Conservation (phyloP, 2,888 invertebrate genomes). For the Tenthredo amoena region DNA sequence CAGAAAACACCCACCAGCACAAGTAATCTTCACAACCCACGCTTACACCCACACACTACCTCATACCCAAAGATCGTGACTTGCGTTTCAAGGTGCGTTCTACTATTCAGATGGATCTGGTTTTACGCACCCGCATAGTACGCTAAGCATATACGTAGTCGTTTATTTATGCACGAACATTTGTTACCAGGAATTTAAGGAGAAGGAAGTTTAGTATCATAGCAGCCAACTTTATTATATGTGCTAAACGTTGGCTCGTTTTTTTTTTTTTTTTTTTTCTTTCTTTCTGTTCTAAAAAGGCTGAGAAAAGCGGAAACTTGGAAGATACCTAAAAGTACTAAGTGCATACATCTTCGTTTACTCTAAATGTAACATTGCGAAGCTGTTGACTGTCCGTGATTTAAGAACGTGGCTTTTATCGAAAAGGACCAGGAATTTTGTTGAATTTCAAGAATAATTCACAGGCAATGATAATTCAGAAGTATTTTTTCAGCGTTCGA, state of each 20-base stretch:
- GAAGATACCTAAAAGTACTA: too few relatives aligned
- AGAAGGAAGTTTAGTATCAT: not conserved
- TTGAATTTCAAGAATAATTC: not conserved
- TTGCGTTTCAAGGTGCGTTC: constrained; percentile 9
- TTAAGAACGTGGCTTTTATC: not conserved
- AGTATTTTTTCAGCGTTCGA: not conserved
- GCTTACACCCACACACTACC: constrained; percentile 5
- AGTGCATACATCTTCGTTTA: too few relatives aligned
- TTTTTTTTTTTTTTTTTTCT: too few relatives aligned
- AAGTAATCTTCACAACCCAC: constrained; percentile 9
- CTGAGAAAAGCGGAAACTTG: too few relatives aligned
- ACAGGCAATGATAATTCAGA: not conserved
- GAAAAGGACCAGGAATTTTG: not conserved
- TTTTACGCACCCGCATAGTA: constrained; percentile 8
- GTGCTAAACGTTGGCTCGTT: not conserved
- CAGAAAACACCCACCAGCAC: constrained; percentile 12
- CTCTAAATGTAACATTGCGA: too few relatives aligned
- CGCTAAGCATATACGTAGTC: not conserved
- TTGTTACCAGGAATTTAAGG: not conserved
- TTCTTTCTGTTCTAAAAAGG: too few relatives aligned
- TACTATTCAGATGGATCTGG: not conserved
- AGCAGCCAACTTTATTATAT: not conserved
- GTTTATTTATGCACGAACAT: not conserved
- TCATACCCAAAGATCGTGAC: constrained; percentile 19
- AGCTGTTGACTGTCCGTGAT: too few relatives aligned